A percentile compares a stretch with the other conserved stretches of the same genome.
phyloP scores from a whole-genome alignment of 2,888 invertebrate genomes.

The Amphipoea oculea region DNA sequence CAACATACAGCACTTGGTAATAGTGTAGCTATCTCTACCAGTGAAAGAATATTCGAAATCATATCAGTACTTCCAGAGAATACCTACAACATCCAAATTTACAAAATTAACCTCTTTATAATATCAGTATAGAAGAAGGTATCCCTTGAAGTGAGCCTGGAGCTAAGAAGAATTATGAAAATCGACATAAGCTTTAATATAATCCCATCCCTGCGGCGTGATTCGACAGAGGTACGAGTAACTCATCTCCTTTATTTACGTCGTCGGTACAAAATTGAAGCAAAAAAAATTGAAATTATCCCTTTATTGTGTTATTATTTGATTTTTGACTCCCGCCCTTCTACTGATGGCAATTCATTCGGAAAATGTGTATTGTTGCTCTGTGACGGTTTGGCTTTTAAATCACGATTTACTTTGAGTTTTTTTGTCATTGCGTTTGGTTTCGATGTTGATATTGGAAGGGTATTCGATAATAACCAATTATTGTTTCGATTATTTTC shows the following conservation, averaged over 20 bases:
- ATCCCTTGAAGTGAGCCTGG: constrained; percentile 13
- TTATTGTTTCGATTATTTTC: neutral
- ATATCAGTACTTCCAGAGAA: neutral
- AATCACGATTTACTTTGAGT: constrained; percentile 51
- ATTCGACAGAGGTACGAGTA: constrained; percentile 59
- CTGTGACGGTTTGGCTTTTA: constrained; percentile 59
- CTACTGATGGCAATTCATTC: constrained; percentile 65
- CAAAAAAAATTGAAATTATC: constrained; percentile 72
- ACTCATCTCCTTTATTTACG: constrained; percentile 72
- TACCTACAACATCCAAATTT: neutral
- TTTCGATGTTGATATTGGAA: constrained; percentile 26
- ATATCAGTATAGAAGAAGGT: neutral
- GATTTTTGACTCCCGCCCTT: constrained; percentile 68
- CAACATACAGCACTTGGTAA: neutral
- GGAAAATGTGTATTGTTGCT: constrained; percentile 70
- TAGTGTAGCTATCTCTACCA: neutral
- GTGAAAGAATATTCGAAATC: neutral
- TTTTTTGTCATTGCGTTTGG: constrained; percentile 22
- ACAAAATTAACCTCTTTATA: neutral
- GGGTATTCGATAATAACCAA: neutral
- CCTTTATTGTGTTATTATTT: constrained; percentile 72
- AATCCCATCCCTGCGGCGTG: constrained; percentile 60
- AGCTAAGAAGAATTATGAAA: constrained; percentile 45
- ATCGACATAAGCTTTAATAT: constrained; percentile 57
- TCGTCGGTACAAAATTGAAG: constrained; percentile 71